A percentile compares a stretch with the other conserved stretches of the same genome.
phyloP scores from a whole-genome alignment of 2,888 invertebrate species.

The Agrochola litura region DNA sequence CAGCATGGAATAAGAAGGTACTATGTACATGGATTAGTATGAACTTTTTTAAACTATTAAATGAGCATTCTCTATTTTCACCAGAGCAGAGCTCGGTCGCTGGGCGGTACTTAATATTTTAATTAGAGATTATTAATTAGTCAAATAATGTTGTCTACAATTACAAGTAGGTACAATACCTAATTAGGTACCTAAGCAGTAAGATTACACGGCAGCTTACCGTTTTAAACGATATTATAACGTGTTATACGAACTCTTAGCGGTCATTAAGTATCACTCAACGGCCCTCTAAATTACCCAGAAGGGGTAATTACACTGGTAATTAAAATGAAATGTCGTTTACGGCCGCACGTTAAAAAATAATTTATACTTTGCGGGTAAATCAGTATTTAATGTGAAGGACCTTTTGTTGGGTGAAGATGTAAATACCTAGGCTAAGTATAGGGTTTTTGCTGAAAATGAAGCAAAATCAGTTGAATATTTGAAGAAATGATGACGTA shows the following conservation, averaged over 20 bases:
- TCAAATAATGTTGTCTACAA: not conserved
- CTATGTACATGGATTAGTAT: too few species aligned
- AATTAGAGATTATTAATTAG: not conserved
- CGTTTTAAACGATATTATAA: slow-evolving; percentile 43
- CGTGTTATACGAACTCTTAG: slow-evolving; percentile 47
- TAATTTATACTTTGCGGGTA: slow-evolving; percentile 56
- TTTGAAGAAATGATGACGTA: not conserved
- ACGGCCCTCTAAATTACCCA: slow-evolving; percentile 64
- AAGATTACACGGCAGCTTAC: slow-evolving; percentile 37
- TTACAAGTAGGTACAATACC: not conserved
- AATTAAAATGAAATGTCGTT: slow-evolving; percentile 70
- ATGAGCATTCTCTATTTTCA: too few species aligned
- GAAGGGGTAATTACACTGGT: slow-evolving; percentile 69
- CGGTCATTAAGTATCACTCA: slow-evolving; percentile 68
- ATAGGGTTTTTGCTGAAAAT: not conserved
- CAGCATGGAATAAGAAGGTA: too few species aligned
- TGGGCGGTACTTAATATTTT: not conserved
- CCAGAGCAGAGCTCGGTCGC: too few species aligned
- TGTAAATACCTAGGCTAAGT: not conserved
- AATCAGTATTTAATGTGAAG: slow-evolving; percentile 60
- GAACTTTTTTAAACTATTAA: too few species aligned
- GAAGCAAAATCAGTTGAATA: not conserved
- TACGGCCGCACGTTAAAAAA: slow-evolving; percentile 59
- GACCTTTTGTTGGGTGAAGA: slow-evolving; percentile 37
- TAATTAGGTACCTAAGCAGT: slow-evolving; percentile 16